Evolutionary conservation across 2,888 invertebrate genomes (phyloP).

Genomic region (Chrysolina oricalcia): DNA sequence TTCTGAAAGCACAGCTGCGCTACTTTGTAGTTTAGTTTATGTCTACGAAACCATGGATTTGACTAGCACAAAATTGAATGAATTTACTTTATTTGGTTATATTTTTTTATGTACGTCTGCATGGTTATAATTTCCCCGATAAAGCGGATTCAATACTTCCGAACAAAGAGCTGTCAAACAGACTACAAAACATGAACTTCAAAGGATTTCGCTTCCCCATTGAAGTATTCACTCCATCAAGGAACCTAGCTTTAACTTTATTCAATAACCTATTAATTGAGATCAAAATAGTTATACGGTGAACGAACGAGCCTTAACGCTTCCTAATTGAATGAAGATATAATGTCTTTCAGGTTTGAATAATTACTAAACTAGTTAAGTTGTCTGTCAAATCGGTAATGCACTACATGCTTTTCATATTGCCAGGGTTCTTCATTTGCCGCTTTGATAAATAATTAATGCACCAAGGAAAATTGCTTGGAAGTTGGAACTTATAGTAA

Average conservation of each 20-base stretch:
- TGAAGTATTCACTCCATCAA: background rate
- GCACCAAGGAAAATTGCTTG: background rate
- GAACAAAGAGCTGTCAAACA: background rate
- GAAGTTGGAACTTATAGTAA: background rate
- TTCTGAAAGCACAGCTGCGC: no score
- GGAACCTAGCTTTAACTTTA: slow-evolving; percentile 9
- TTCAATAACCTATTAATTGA: slow-evolving; percentile 5
- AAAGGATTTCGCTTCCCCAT: background rate
- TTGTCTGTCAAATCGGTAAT: slow-evolving; percentile 18
- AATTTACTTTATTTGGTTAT: no score
- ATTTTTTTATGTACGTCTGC: background rate
- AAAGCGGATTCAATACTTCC: background rate
- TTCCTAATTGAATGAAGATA: slow-evolving; percentile 19
- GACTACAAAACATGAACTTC: background rate
- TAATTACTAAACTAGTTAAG: slow-evolving; percentile 14
- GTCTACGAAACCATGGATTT: no score
- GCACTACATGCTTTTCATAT: slow-evolving; percentile 11
- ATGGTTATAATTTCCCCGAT: background rate
- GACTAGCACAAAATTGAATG: no score
- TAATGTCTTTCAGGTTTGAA: slow-evolving; percentile 17
- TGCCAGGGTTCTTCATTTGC: slow-evolving; percentile 6
- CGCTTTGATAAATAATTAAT: slow-evolving; percentile 3
- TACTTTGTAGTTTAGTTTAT: no score
- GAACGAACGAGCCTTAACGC: background rate
- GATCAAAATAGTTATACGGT: slow-evolving; percentile 5